A percentile compares a stretch with the other conserved stretches of the same genome.
Conservation (phyloP, 2,888 invertebrate genomes). For the Podabrus alpinus region DNA sequence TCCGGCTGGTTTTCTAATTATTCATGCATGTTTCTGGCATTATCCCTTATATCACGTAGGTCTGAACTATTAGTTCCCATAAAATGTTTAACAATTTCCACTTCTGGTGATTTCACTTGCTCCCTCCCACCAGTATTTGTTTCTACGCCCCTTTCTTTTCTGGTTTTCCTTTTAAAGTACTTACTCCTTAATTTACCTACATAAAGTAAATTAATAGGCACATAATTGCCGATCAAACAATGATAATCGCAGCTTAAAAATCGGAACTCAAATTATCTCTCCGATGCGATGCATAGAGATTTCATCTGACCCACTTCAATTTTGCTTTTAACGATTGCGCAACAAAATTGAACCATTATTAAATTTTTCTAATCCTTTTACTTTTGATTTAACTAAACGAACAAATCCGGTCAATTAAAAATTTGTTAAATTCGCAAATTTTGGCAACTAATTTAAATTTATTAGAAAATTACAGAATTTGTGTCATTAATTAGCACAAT, state of each 20-base stretch:
- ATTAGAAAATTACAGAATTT: constrained; percentile 3
- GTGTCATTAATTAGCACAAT: constrained; percentile 4
- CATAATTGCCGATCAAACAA: background rate
- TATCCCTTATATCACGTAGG: no score
- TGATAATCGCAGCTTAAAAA: background rate
- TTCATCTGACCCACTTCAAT: background rate
- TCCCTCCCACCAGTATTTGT: no score
- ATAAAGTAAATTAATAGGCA: background rate
- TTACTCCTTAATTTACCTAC: no score
- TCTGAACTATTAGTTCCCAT: no score
- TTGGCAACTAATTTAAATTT: background rate
- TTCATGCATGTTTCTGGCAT: no score
- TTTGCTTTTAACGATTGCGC: background rate
- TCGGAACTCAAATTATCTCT: background rate
- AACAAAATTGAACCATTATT: background rate
- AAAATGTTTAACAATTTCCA: no score
- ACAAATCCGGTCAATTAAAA: background rate
- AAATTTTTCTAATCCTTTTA: background rate
- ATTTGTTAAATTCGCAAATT: background rate
- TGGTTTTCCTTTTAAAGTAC: background rate
- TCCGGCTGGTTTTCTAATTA: no score
- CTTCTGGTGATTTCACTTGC: no score
- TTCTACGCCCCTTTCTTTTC: background rate
- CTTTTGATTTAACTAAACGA: background rate
- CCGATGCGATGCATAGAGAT: background rate